These are phyloP conservation scores for Beris morrisii DNA, from an alignment of 2,888 invertebrate genomes.

Conservation along the genomic window DNA sequence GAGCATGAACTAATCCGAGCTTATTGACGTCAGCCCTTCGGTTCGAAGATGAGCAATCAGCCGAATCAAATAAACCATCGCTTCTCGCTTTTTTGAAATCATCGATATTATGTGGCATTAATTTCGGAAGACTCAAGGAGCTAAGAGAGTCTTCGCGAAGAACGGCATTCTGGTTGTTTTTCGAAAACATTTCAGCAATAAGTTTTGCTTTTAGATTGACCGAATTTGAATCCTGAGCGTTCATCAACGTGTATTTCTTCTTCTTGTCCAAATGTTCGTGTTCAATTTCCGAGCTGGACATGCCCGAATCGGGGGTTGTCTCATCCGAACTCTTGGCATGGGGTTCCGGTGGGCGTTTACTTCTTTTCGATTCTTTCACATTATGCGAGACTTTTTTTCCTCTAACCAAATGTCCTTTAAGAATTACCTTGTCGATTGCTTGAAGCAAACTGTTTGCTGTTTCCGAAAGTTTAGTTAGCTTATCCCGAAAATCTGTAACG, in stretches of 20 bases:
- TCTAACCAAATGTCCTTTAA: neutral
- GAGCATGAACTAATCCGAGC: too few species aligned
- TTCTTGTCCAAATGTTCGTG: neutral
- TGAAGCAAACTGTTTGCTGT: constrained; percentile 10
- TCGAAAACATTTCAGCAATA: neutral
- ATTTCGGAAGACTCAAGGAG: neutral
- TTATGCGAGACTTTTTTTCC: too few species aligned
- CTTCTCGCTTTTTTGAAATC: neutral
- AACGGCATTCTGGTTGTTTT: neutral
- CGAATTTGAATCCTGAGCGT: neutral
- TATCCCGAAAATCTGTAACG: neutral
- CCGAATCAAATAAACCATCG: too few species aligned
- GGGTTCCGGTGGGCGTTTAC: too few species aligned
- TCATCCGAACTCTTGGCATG: too few species aligned
- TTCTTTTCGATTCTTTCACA: neutral
- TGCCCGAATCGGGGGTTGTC: too few species aligned
- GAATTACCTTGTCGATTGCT: constrained; percentile 12
- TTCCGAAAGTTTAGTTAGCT: neutral
- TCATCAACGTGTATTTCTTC: neutral
- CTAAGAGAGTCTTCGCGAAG: neutral
- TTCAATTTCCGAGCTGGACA: too few species aligned
- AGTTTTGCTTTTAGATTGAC: neutral
- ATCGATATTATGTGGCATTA: neutral
- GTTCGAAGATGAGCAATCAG: too few species aligned
- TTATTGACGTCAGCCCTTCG: too few species aligned